Percentiles rank a stretch among this genome's conserved stretches.
Conservation (phyloP, 2,113 vertebrate species). For the Pygoscelis adeliae region DNA sequence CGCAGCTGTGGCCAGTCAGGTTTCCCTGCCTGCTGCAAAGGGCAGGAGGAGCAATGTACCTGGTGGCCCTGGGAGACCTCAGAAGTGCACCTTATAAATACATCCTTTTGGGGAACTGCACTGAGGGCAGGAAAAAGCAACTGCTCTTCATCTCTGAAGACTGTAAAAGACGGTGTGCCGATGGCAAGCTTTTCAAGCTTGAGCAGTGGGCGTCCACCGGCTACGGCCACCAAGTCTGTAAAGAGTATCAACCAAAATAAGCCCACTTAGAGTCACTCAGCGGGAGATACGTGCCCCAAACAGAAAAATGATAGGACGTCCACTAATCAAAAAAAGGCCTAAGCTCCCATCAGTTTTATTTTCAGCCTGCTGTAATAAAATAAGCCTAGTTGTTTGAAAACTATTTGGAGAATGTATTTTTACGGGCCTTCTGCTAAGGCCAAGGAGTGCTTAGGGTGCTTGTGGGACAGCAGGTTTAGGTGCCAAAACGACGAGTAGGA, state of each 20-base stretch:
- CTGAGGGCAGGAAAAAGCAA: neutral
- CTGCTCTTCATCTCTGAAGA: neutral
- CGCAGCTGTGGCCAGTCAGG: fast-evolving
- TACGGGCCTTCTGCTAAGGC: neutral
- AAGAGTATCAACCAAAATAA: neutral
- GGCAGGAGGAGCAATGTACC: neutral
- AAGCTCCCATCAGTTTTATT: neutral
- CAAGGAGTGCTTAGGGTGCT: neutral
- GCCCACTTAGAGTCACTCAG: neutral
- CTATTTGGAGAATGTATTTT: neutral
- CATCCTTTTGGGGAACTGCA: neutral
- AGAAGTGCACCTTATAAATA: neutral
- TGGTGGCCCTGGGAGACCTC: neutral
- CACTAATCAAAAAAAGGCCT: neutral
- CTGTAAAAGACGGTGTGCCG: neutral
- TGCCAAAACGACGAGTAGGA: neutral
- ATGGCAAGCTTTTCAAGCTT: neutral
- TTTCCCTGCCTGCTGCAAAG: neutral
- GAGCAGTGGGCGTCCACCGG: fast-evolving
- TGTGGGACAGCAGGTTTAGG: neutral
- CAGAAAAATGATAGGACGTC: neutral
- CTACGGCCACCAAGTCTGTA: neutral
- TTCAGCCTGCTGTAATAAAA: neutral
- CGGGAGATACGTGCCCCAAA: fast-evolving
- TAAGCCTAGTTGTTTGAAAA: neutral